Evolutionary conservation across 2,113 vertebrate species (phyloP).

Genomic region (Machaerirhynchus nigripectus): DNA sequence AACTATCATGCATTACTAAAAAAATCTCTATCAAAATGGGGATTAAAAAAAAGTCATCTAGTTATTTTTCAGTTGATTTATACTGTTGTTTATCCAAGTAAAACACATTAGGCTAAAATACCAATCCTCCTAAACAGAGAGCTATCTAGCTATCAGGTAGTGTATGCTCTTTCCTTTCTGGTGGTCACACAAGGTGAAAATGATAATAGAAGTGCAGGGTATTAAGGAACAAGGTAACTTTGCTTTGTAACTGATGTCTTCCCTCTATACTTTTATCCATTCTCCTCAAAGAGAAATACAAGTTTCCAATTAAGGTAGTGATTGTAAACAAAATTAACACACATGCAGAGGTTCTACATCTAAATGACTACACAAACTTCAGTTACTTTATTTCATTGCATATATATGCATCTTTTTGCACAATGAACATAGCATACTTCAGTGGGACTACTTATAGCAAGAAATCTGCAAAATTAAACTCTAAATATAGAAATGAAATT

Average conservation of each 20-base stretch:
- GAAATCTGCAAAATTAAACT: neutral
- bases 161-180: neutral
- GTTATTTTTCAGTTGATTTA: neutral
- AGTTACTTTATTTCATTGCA: neutral
- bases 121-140: neutral
- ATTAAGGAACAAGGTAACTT: neutral
- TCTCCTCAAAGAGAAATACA: neutral
- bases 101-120: neutral
- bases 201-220: neutral
- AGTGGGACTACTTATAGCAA: neutral
- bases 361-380: neutral
- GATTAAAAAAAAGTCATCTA: neutral
- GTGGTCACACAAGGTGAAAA: neutral
- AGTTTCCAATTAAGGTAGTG: neutral
- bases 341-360: neutral
- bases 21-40: neutral
- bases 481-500: neutral
- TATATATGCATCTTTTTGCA: neutral
- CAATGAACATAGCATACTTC: neutral
- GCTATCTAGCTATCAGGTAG: neutral
- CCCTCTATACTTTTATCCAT: neutral
- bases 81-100: neutral
- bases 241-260: neutral
- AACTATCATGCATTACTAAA: neutral
- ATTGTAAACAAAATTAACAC: neutral